phyloP scores from a whole-genome alignment of 2,113 vertebrate species.

The Grus americana region DNA sequence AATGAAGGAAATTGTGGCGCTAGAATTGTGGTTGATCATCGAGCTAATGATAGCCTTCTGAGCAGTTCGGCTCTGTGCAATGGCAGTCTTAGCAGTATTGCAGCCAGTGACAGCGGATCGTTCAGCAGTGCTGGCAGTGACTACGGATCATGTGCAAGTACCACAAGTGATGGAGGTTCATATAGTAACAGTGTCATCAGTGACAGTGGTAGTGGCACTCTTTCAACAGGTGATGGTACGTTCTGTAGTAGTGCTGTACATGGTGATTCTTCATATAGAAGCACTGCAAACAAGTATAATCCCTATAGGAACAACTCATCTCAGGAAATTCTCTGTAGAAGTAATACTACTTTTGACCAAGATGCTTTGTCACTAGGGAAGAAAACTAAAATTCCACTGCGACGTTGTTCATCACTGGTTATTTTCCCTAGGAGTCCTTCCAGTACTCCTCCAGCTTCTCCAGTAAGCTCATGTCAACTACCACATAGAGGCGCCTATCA shows the following conservation, averaged over 20 bases:
- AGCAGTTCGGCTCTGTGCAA: neutral
- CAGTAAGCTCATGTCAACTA: slow-evolving; percentile 74
- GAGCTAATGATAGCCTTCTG: slow-evolving; percentile 6
- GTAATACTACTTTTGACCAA: slow-evolving; percentile 78
- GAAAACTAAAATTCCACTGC: slow-evolving; percentile 81
- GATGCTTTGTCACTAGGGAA: slow-evolving; percentile 68
- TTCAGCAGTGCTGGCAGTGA: slow-evolving; percentile 75
- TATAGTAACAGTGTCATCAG: slow-evolving; percentile 80
- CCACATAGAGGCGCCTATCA: slow-evolving; percentile 75
- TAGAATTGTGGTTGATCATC: slow-evolving; percentile 8
- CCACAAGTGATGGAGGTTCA: slow-evolving; percentile 82
- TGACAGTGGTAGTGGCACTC: slow-evolving; percentile 64
- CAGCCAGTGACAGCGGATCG: slow-evolving; percentile 69
- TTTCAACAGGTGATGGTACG: slow-evolving; percentile 39
- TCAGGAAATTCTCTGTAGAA: slow-evolving; percentile 78
- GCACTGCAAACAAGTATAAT: neutral
- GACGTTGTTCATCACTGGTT: slow-evolving; percentile 92
- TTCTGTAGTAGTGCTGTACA: slow-evolving; percentile 7
- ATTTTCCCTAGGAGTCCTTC: slow-evolving; percentile 92
- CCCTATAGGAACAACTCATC: slow-evolving; percentile 74
- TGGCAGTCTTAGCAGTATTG: slow-evolving; percentile 49
- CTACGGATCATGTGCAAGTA: slow-evolving; percentile 72
- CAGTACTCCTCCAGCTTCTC: slow-evolving; percentile 87
- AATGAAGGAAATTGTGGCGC: neutral
- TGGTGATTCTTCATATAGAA: slow-evolving; percentile 3